Evolutionary conservation across 2,888 invertebrate species (phyloP), one percentile per base, ranked within the genome.

Genomic region (Zygothrica quintamaculata): DNA sequence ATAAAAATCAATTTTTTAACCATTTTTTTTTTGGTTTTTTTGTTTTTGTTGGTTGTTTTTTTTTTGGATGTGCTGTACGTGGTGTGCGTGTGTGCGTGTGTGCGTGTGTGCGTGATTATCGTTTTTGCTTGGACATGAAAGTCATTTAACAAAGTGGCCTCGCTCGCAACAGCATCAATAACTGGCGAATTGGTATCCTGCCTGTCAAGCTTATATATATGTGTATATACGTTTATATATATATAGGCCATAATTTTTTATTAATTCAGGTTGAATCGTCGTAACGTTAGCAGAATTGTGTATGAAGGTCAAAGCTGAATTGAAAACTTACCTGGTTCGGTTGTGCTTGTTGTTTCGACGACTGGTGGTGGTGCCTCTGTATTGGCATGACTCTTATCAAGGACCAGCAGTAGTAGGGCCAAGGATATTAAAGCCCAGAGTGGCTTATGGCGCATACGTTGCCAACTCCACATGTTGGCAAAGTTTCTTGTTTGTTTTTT

Each of bases 371-470:
- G 18, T 80, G 60, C 72, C 59, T 87, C 86, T 6, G 87, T 87
- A 51, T 77, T 78, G 55, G 87, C 89, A 42, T 87, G 76, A 55
- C 87, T 87, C 52, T 86, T 86, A 65, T 87, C 89, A 72, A 88
- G 68, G 64, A 84, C 80, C 51, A 88, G 76, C 65, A 85, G 67
- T 60, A 88, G 84, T 50, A 87, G 68, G 64, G 88, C 79, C 69
- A 89, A 74, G 79, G 88, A 77, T 65, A 89, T 72, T 48, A 88
- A 61, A 3, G 86, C 82, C 78, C 88, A 88, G 31, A 87, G 77
- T 42, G 89, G 87, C 74, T 88, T 89, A 65, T 89, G 88, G 40
- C 88, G 84, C 81, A 89, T 70, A 60, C 79, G 81, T 44, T 87
- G 88, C 69, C 81, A 77, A 46, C 65, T 67, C 84, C 81, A 80